Conservation (phyloP, 2,113 vertebrate species). For the Pluvialis apricaria region DNA sequence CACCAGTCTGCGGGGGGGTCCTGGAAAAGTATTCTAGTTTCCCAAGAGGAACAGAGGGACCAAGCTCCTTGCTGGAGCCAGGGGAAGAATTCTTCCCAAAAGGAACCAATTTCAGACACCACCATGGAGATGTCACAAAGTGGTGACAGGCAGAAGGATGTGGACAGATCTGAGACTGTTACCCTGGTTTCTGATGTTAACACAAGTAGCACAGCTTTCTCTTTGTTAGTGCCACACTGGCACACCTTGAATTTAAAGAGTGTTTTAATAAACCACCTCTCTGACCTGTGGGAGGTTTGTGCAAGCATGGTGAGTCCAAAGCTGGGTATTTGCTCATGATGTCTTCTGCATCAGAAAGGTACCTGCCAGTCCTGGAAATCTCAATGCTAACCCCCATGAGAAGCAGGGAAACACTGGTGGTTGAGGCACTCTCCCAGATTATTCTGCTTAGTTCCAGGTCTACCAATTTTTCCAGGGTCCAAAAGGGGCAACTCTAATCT, state of each 20-base stretch:
- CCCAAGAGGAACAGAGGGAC: not conserved
- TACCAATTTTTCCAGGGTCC: not conserved
- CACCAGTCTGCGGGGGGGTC: not conserved
- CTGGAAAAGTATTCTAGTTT: not conserved
- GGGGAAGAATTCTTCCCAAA: not conserved
- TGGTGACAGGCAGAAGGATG: not conserved
- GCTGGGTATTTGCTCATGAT: not conserved
- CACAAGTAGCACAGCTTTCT: not conserved
- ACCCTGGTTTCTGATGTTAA: not conserved
- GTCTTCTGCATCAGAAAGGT: not conserved
- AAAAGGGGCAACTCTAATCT: not conserved
- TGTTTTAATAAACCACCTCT: not conserved
- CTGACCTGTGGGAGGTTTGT: not conserved
- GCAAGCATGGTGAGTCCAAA: not conserved
- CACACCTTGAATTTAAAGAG: not conserved
- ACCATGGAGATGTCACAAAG: not conserved
- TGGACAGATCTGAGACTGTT: rapidly evolving
- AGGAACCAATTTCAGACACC: not conserved
- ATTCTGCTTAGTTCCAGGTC: not conserved
- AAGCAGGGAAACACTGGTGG: not conserved
- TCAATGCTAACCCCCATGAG: not conserved
- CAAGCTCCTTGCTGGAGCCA: not conserved
- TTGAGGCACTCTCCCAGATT: not conserved
- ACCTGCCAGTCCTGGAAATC: not conserved
- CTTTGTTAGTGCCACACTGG: no score